These are phyloP conservation scores for Timandra comae DNA, from an alignment of 2,888 invertebrate genomes.

Conservation along the genomic window DNA sequence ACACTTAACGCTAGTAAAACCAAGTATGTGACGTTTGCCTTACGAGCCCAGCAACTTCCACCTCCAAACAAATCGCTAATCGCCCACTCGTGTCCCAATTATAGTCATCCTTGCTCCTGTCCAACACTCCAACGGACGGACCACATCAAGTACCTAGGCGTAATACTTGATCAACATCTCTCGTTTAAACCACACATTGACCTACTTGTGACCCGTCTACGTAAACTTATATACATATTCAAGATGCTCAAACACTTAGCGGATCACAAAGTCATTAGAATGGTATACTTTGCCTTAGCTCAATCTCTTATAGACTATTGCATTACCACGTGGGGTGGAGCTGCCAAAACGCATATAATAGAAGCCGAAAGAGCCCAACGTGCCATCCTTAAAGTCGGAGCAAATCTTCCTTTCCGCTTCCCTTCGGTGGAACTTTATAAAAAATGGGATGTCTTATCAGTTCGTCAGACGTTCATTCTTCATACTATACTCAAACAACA, in stretches of 20 bases:
- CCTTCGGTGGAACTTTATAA: background rate
- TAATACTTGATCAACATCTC: slow-evolving; percentile 2
- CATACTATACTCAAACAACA: background rate
- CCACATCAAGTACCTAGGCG: slow-evolving; percentile 7
- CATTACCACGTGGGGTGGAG: background rate
- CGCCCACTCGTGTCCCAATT: too few relatives aligned
- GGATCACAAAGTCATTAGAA: background rate
- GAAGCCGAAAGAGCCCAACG: background rate
- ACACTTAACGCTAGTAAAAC: slow-evolving; percentile 1
- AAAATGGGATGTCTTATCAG: background rate
- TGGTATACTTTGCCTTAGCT: slow-evolving; percentile 1
- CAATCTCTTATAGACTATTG: slow-evolving; percentile 4
- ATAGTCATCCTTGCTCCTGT: too few relatives aligned
- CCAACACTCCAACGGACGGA: too few relatives aligned
- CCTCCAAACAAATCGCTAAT: too few relatives aligned
- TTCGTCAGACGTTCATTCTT: background rate
- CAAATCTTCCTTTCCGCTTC: background rate
- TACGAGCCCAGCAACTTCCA: background rate
- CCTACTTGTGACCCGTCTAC: background rate
- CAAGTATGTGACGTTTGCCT: background rate
- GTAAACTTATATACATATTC: slow-evolving; percentile 1
- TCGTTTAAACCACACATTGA: slow-evolving; percentile 5
- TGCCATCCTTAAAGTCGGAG: background rate
- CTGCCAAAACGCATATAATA: too few relatives aligned
- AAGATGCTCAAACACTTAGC: slow-evolving; percentile 1